Conservation (phyloP, 2,113 vertebrate species). For the Pica pica region DNA sequence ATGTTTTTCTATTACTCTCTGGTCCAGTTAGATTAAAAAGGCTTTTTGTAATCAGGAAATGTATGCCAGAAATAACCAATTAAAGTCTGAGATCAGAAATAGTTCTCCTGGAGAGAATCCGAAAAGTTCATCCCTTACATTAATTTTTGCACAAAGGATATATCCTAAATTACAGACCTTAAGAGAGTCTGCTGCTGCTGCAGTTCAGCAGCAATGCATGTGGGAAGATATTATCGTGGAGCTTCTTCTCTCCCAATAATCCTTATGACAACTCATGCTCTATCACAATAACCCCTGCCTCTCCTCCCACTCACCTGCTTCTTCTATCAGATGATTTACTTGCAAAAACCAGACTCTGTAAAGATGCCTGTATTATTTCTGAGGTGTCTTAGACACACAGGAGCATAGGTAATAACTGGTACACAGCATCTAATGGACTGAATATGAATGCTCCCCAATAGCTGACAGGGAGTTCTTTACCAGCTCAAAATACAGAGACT, state of each 20-base stretch:
- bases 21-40: not conserved
- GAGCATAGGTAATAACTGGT: not conserved
- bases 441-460: not conserved
- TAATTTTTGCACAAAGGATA: not conserved
- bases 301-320: not conserved
- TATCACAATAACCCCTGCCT: not conserved
- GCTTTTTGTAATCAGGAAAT: not conserved
- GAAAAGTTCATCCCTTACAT: not conserved
- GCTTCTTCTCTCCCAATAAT: not conserved
- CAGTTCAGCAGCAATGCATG: not conserved
- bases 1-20: not conserved
- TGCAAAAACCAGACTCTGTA: not conserved
- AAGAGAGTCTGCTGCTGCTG: not conserved
- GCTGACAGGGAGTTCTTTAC: not conserved
- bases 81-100: not conserved
- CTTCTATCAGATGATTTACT: not conserved
- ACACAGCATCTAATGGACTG: not conserved
- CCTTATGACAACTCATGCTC: not conserved
- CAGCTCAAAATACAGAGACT: not conserved
- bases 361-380: not conserved
- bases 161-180: not conserved
- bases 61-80: not conserved
- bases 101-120: not conserved
- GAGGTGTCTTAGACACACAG: not conserved
- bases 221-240: not conserved